Percentiles rank a stretch among this genome's conserved stretches.
Evolutionary conservation across 53 echinoderm and acorn worm genomes (phyloP).

Genomic region (Astropecten irregularis): DNA sequence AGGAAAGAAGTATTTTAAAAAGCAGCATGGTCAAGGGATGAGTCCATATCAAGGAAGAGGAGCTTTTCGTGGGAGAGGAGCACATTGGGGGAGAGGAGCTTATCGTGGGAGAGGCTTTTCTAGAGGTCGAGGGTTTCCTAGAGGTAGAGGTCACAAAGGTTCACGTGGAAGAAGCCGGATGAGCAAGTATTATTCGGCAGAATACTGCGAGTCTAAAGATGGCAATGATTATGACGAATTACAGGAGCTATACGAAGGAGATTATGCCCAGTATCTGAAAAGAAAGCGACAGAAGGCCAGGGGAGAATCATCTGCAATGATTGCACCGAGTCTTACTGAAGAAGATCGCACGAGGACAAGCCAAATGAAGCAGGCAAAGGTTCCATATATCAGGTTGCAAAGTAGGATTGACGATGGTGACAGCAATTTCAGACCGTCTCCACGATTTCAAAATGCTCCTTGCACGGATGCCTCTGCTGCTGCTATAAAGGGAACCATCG

Average conservation of each 20-base stretch:
- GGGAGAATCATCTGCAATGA: no score
- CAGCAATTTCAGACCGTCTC: no score
- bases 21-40: not conserved
- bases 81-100: not conserved
- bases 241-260: conserved; percentile 10
- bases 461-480: no score
- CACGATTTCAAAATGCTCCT: no score
- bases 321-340: no score
- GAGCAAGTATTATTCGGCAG: not conserved
- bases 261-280: no score
- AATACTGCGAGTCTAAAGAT: conserved; percentile 17
- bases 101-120: not conserved
- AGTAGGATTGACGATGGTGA: no score
- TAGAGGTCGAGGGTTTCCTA: not conserved
- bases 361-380: not conserved
- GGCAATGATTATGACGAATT: not conserved
- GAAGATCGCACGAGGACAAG: not conserved
- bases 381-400: not conserved
- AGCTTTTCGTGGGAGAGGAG: no score
- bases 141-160: not conserved
- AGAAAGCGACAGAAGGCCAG: no score
- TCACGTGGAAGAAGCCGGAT: not conserved
- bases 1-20: not conserved
- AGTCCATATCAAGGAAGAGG: not conserved
- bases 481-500: no score